Evolutionary conservation across 1,140 invertebrate species (phyloP), one percentile per base, ranked within the genome.

Genomic region (Oncopodura yosiiana): DNA sequence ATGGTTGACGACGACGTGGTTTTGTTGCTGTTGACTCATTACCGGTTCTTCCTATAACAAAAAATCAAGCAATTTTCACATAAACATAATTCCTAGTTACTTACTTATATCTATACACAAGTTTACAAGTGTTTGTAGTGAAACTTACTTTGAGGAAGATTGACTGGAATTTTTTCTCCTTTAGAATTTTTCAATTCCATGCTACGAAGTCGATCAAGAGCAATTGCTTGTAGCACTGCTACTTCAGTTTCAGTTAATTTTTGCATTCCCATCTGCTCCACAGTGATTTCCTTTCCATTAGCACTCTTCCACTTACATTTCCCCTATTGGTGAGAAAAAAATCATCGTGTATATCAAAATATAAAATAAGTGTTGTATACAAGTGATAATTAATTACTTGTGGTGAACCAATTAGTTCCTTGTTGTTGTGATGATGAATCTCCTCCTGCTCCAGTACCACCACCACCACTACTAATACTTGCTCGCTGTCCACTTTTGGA

Each of bases 131-230:
- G n/a, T 34, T 9, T 34, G 30, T 34, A n/a, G 8, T 34, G n/a
- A 9, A 9, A 34, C 30, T n/a, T 34, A 34, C 6, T 9, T 34
- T n/a, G n/a, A 9, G n/a, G 8, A n/a, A 34, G 30, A 8, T 34
- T 34, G 30, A 9, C 19, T 41, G 11, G 26, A 19, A 19, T 26
- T 27, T 41, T 41, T 32, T 52, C 48, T 50, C 81, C 80, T 71
- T 74, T 78, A 34, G 83, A 83, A 55, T 81, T 74, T 65, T 77
- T 76, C 61, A 92, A 78, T 49, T 78, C 73, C 56, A 84, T n/a
- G n/a, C 83, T 9, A 87, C 88, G 11, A 93, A 76, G 71, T 90
- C 88, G 49, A 92, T 75, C 83, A 3, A 91, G 74, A 3, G 87
- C 86, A 14, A 92, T 81, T 66, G 85, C 80, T 69, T 87, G 84